Evolutionary conservation across 2,113 vertebrate species (phyloP), one percentile per base, ranked within the genome.

Genomic region (Pampusana beccarii): DNA sequence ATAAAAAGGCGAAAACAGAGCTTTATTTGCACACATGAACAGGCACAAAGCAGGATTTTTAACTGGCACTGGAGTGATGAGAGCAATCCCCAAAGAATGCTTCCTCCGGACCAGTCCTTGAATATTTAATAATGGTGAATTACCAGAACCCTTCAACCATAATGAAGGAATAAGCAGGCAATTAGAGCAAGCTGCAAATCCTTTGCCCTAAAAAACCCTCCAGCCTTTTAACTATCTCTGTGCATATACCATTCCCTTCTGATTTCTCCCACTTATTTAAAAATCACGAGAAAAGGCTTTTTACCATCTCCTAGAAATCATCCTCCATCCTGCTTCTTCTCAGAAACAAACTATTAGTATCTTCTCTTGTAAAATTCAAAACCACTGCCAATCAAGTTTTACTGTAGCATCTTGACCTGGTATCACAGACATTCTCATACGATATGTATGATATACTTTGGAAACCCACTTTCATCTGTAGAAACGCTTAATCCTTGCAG

Each of bases 61-160:
- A 48, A 70, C 79, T 85, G 88, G 92, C 86, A 51, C 44, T 89
- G 90, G 46, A 96, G 71, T 73, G 38, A 44, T 60, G 91, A 90
- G 54, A 83, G 54, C 70, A 94, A 36, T 91, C 92, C 90, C 94
- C 36, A 64, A 93, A 97, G 96, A 88, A 80, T 36, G 34, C 72
- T 97, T 97, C 86, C 92, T 96, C 87, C 44, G 21, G 97, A 93
- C 95, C 97, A 97, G 97, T 94, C 97, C 94, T 97, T 98, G 98
- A 98, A 98, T 98, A 98, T 98, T 98, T 98, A 97, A 98, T 98
- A 93, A 96, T 83, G 80, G 90, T 97, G 97, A 98, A 97, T 98
- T 98, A 98, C 97, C 86, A 97, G 97, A 98, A 93, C 95, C 93
- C 97, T 97, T 98, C 97, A 97, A 97, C 97, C 96, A 95, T 98